These are phyloP conservation scores for Rhagium mordax DNA, from an alignment of 2,888 invertebrate species.

Conservation along the genomic window DNA sequence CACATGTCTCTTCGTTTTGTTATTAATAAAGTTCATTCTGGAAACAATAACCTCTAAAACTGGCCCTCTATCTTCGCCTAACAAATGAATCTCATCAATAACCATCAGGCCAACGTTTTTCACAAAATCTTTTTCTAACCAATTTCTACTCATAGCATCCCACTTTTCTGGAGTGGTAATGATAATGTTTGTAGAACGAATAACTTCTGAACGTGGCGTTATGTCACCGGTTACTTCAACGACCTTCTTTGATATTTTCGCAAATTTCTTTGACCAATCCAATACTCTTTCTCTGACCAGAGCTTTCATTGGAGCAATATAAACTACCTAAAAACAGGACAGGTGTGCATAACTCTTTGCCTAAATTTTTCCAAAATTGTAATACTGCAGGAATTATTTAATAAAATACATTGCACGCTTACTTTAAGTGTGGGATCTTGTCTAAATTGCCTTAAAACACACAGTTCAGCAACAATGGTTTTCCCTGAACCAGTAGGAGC, in stretches of 20 bases:
- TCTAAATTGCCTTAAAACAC: constrained; percentile 93
- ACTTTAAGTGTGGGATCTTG: constrained; percentile 86
- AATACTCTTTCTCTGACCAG: constrained; percentile 95
- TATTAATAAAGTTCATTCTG: constrained; percentile 95
- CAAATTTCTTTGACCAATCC: constrained; percentile 92
- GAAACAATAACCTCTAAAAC: constrained; percentile 98
- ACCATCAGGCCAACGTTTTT: constrained; percentile 91
- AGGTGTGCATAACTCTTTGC: neutral
- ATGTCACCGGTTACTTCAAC: constrained; percentile 97
- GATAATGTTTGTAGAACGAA: constrained; percentile 90
- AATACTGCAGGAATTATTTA: no score
- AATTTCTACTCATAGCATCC: constrained; percentile 99
- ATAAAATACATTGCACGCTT: no score
- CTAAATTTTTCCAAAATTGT: neutral
- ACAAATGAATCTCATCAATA: constrained; percentile 98
- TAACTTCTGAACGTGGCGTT: constrained; percentile 88
- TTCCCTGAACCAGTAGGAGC: constrained; percentile 98
- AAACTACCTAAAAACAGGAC: constrained; percentile 88
- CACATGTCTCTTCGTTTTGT: constrained; percentile 86
- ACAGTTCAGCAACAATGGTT: constrained; percentile 98
- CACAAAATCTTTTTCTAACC: constrained; percentile 98
- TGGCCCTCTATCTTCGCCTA: constrained; percentile 92
- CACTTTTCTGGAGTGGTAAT: constrained; percentile 99
- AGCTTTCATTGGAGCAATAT: constrained; percentile 98
- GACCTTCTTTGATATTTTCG: constrained; percentile 83